These are phyloP conservation scores for Rhea americana DNA, from an alignment of 2,113 vertebrate species.

Conservation along the genomic window DNA sequence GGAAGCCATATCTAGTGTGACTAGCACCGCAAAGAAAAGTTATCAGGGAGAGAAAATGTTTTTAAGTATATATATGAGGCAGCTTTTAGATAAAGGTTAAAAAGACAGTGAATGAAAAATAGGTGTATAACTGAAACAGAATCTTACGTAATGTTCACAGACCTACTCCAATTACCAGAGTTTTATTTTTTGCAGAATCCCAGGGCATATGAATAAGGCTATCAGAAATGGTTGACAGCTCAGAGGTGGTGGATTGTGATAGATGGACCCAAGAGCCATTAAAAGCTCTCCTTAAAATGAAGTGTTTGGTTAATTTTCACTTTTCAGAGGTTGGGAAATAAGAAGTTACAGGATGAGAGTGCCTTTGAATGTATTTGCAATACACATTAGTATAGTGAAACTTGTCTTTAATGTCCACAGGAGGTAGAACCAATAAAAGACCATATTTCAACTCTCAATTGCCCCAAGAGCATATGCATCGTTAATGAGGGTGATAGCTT, in stretches of 20 bases:
- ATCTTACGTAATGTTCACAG: background rate
- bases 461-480: slow-evolving; percentile 16
- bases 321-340: slow-evolving; percentile 4
- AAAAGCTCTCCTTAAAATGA: background rate
- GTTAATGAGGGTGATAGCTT: slow-evolving; percentile 37
- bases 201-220: background rate
- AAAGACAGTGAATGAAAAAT: background rate
- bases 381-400: background rate
- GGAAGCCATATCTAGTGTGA: background rate
- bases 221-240: background rate
- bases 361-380: background rate
- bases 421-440: background rate
- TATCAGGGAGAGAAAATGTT: background rate
- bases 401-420: background rate
- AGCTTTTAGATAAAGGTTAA: background rate
- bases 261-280: background rate
- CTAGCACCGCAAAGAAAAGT: background rate
- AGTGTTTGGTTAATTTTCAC: background rate
- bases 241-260: background rate
- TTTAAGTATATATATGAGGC: background rate
- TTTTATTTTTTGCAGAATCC: background rate
- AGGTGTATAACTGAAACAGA: background rate
- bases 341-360: background rate
- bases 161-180: background rate
- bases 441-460: background rate